These are phyloP conservation scores for Oscheius sp. DNA, from an alignment of 2,888 invertebrate genomes.

Conservation along the genomic window DNA sequence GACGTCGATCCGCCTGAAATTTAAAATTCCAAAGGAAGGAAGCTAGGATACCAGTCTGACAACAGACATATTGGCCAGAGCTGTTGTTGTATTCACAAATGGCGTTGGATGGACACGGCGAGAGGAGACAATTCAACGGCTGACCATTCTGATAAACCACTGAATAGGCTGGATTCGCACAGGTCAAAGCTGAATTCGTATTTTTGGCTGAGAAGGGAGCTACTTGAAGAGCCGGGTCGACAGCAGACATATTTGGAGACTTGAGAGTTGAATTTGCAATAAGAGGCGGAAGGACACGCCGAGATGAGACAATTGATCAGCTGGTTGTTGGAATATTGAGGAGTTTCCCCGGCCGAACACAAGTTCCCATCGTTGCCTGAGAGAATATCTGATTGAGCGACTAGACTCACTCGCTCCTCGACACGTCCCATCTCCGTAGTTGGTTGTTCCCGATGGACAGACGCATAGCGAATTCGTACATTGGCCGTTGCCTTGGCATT, in stretches of 20 bases:
- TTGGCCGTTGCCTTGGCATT: background rate
- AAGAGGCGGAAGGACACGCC: constrained; percentile 10
- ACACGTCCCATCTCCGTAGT: constrained; percentile 25
- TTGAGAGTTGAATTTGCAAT: background rate
- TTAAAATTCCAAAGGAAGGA: no score
- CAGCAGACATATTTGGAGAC: constrained; percentile 7
- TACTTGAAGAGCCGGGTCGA: background rate
- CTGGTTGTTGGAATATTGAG: constrained; percentile 22
- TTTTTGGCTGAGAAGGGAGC: background rate
- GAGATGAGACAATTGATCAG: constrained; percentile 19
- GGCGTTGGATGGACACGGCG: constrained; percentile 40
- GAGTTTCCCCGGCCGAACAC: constrained; percentile 14
- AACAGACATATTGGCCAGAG: constrained; percentile 41
- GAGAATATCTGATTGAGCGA: background rate
- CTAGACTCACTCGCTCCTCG: constrained; percentile 12
- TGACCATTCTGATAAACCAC: constrained; percentile 12
- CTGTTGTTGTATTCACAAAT: constrained; percentile 37
- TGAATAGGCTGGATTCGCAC: constrained; percentile 3
- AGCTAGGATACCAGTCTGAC: constrained; percentile 20
- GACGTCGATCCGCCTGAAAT: background rate
- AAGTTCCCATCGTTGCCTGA: background rate
- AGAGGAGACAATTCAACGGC: constrained; percentile 41
- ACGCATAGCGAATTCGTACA: background rate
- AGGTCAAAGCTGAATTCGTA: background rate
- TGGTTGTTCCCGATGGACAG: background rate